Percentiles rank a stretch among this genome's conserved stretches.
Evolutionary conservation across 1,140 invertebrate species (phyloP).

Genomic region (Stegodyphus dumicola): DNA sequence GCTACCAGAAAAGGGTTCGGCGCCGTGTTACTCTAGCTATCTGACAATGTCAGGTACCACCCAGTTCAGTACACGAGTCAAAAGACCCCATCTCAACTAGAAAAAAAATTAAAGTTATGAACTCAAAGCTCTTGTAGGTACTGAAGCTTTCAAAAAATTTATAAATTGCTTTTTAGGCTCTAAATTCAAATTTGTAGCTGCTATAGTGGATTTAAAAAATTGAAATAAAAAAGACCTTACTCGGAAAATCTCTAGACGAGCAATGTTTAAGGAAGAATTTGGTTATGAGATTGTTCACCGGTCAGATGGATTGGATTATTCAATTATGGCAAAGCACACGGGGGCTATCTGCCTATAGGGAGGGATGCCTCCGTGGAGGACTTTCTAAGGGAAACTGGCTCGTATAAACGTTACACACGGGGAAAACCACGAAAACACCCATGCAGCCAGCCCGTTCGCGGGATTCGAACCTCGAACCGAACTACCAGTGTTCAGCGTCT

Average conservation of each 20-base stretch:
- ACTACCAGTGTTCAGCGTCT: no score
- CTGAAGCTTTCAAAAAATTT: slow-evolving; percentile 23
- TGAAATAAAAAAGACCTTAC: slow-evolving; percentile 4
- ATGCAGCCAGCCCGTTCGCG: no score
- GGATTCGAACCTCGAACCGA: no score
- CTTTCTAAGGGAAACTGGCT: no score
- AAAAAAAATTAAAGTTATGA: background rate
- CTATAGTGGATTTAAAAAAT: slow-evolving; percentile 6
- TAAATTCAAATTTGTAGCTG: slow-evolving; percentile 17
- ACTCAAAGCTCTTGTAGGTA: background rate
- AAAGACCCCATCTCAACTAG: background rate
- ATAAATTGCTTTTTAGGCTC: background rate
- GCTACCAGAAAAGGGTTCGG: slow-evolving; percentile 70
- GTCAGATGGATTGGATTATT: no score
- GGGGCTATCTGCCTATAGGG: no score
- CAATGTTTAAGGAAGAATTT: background rate
- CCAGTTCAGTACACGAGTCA: slow-evolving; percentile 3
- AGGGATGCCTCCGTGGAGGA: no score
- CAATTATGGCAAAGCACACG: no score
- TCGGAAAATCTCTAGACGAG: slow-evolving; percentile 20
- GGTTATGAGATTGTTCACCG: background rate
- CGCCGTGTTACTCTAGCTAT: slow-evolving; percentile 69
- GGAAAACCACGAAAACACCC: no score
- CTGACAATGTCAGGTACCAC: slow-evolving; percentile 61
- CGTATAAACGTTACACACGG: no score